These are phyloP conservation scores for Eupleurogrammus muticus DNA, from an alignment of 2,797 vertebrate species.

Conservation along the genomic window DNA sequence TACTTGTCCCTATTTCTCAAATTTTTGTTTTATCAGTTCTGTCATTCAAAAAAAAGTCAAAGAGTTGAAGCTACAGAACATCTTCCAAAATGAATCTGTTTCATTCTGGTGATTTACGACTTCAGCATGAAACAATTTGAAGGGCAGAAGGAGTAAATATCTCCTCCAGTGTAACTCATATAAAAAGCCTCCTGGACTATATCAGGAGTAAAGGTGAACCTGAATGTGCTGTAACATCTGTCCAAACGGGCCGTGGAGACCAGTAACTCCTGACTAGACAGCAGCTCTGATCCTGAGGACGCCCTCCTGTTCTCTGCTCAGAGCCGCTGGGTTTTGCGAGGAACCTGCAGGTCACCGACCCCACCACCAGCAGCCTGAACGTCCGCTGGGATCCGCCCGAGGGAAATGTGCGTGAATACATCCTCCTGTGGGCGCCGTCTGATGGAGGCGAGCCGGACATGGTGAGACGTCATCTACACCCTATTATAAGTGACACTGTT, in stretches of 20 bases:
- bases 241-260: slow-evolving; percentile 9
- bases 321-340: slow-evolving; percentile 90
- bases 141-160: background rate
- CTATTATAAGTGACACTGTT: too few species aligned
- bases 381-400: slow-evolving; percentile 95
- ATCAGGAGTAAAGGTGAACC: background rate
- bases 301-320: slow-evolving; percentile 61
- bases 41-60: background rate
- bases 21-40: background rate
- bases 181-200: background rate
- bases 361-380: slow-evolving; percentile 92
- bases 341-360: slow-evolving; percentile 93
- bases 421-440: slow-evolving; percentile 87
- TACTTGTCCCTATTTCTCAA: background rate
- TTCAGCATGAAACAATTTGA: background rate
- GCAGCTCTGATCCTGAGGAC: slow-evolving; percentile 32
- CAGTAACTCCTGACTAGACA: slow-evolving; percentile 21
- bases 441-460: slow-evolving; percentile 87
- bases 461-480: slow-evolving; percentile 76
- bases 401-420: slow-evolving; percentile 93
- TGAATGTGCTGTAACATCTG: slow-evolving; percentile 2
- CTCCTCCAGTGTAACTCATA: background rate
- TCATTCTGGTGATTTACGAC: background rate
- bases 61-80: background rate
- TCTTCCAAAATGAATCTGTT: background rate